Conservation (phyloP, 2,113 vertebrate genomes). For the Sisor rabdophorus region DNA sequence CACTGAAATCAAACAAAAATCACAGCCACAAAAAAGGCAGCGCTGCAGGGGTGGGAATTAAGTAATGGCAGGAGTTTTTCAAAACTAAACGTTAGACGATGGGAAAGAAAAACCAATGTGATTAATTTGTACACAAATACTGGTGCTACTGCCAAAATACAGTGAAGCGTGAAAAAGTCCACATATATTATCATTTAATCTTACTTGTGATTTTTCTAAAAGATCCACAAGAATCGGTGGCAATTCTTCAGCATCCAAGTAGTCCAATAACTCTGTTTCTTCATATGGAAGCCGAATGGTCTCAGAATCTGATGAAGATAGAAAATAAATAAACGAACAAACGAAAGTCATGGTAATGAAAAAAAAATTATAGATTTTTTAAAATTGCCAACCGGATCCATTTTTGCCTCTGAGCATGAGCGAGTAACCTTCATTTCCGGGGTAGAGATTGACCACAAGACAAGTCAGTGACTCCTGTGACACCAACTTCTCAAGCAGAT, state of each 20-base stretch:
- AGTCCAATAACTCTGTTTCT: conserved; percentile 93
- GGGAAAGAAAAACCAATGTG: no score
- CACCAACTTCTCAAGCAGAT: conserved; percentile 96
- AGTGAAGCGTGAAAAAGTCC: background rate
- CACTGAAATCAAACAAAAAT: background rate
- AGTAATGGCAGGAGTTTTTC: no score
- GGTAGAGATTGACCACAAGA: conserved; percentile 95
- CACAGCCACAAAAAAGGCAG: background rate
- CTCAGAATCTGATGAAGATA: conserved; percentile 81
- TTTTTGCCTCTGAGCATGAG: conserved; percentile 99
- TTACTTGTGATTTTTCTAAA: conserved; percentile 97
- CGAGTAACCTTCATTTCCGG: conserved; percentile 97
- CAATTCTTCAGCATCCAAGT: conserved; percentile 93
- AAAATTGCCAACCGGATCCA: conserved; percentile 78
- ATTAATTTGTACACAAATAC: background rate
- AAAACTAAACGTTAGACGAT: no score
- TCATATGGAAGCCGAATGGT: conserved; percentile 97
- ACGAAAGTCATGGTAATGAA: no score
- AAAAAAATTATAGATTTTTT: no score
- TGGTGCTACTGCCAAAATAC: background rate
- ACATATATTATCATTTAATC: background rate
- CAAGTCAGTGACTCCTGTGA: conserved; percentile 93
- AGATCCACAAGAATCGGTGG: conserved; percentile 97
- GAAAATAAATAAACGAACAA: no score
- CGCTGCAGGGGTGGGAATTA: background rate